These are phyloP conservation scores for Ferrisia virgata DNA, from an alignment of 2,888 invertebrate genomes.

Conservation along the genomic window DNA sequence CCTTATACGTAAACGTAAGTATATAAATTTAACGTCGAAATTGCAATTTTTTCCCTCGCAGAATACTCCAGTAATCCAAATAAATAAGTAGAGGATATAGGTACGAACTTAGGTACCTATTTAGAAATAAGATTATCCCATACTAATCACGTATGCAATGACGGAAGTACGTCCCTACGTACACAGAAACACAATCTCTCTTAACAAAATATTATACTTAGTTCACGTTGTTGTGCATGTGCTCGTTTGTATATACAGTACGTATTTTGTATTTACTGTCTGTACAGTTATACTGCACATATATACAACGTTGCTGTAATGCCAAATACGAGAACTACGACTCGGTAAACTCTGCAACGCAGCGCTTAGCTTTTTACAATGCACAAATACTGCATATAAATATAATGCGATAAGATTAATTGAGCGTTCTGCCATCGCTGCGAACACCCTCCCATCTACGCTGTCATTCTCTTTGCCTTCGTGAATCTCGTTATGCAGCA, in stretches of 20 bases:
- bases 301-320: background rate
- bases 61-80: background rate
- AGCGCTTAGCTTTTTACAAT: background rate
- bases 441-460: background rate
- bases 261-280: background rate
- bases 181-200: background rate
- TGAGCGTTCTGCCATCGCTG: background rate
- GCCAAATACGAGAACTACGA: background rate
- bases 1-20: no score
- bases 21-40: no score
- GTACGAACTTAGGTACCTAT: no score
- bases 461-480: background rate
- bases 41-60: no score
- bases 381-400: constrained; percentile 27
- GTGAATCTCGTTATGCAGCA: background rate
- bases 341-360: background rate
- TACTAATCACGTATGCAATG: background rate
- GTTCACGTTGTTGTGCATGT: background rate
- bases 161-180: background rate
- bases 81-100: no score
- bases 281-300: no score
- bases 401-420: constrained; percentile 14
- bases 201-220: background rate
- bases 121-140: background rate
- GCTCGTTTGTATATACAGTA: background rate